Conservation (phyloP, 2,797 vertebrate species). For the Chelidonichthys spinosus region DNA sequence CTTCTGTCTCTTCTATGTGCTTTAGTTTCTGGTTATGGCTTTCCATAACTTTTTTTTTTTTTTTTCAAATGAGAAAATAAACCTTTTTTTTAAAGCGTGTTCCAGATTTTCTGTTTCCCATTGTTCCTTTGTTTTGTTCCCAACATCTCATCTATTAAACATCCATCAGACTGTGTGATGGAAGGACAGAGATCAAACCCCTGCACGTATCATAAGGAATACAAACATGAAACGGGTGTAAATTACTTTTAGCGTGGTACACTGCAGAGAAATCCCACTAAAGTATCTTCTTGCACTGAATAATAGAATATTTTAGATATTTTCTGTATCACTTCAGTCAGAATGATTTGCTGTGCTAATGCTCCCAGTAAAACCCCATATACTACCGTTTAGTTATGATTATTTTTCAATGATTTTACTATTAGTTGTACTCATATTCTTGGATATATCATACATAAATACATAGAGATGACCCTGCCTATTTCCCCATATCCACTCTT, state of each 20-base stretch:
- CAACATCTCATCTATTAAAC: slow-evolving; percentile 32
- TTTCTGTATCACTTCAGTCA: not conserved
- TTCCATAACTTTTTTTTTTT: slow-evolving; percentile 46
- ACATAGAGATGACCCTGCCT: no score
- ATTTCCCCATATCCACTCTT: no score
- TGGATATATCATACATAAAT: not conserved
- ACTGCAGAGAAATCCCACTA: not conserved
- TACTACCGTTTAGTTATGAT: not conserved
- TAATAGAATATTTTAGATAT: not conserved
- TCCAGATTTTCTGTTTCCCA: not conserved
- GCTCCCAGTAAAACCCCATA: not conserved
- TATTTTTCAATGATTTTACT: not conserved
- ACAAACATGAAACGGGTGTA: slow-evolving; percentile 34
- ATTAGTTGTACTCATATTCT: not conserved
- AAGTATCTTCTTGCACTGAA: not conserved
- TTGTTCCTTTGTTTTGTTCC: not conserved
- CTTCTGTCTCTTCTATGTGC: slow-evolving; percentile 44
- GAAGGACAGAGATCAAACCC: slow-evolving; percentile 33
- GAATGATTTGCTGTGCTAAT: not conserved
- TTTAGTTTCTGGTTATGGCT: slow-evolving; percentile 48
- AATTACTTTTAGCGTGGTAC: not conserved
- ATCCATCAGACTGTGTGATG: slow-evolving; percentile 18
- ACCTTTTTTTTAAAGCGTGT: slow-evolving; percentile 67
- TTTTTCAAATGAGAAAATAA: slow-evolving; percentile 71
- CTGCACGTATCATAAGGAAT: slow-evolving; percentile 32